Percentiles rank a stretch among this genome's conserved stretches.
Evolutionary conservation across 37 sponge, comb jelly and placozoan genomes (phyloP).

Genomic region (Beroe ovata): DNA sequence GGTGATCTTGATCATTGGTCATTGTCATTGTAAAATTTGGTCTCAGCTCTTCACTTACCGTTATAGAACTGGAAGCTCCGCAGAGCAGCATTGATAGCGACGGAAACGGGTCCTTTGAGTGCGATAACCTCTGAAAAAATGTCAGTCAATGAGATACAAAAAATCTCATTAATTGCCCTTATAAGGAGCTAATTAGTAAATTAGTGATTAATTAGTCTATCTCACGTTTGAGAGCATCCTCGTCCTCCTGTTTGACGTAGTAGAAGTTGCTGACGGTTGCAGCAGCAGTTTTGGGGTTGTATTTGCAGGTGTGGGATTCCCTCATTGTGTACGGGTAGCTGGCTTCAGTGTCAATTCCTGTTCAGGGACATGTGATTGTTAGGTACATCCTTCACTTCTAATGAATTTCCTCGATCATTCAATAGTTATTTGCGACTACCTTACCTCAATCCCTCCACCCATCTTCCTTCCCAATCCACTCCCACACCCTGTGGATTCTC

Average conservation of each 20-base stretch:
- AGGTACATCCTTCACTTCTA: too few relatives aligned
- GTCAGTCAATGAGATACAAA: not conserved
- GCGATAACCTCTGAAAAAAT: not conserved
- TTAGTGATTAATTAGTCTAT: too few relatives aligned
- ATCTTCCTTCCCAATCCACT: too few relatives aligned
- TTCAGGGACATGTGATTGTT: too few relatives aligned
- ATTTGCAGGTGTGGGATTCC: constrained; percentile 65
- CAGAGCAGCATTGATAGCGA: constrained; percentile 47
- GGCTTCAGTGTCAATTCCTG: constrained; percentile 71
- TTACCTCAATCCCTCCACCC: too few relatives aligned
- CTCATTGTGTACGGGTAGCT: constrained; percentile 73
- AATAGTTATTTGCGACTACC: too few relatives aligned
- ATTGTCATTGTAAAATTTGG: too few relatives aligned
- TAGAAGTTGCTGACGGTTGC: constrained; percentile 5
- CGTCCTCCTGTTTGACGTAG: constrained; percentile 63
- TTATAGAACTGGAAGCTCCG: constrained; percentile 61
- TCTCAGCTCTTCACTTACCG: not conserved
- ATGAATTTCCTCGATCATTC: too few relatives aligned
- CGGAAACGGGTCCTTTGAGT: constrained; percentile 43
- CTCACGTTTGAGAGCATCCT: constrained; percentile 53
- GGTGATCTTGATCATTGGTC: too few relatives aligned
- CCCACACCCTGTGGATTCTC: too few relatives aligned
- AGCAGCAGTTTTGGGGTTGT: not conserved
- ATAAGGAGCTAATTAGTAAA: too few relatives aligned
- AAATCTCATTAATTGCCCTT: not conserved